A percentile compares a stretch with the other conserved stretches of the same genome.
These are phyloP conservation scores for Chaetogeoica ovagalla DNA, from an alignment of 2,888 invertebrate genomes.

Conservation along the genomic window DNA sequence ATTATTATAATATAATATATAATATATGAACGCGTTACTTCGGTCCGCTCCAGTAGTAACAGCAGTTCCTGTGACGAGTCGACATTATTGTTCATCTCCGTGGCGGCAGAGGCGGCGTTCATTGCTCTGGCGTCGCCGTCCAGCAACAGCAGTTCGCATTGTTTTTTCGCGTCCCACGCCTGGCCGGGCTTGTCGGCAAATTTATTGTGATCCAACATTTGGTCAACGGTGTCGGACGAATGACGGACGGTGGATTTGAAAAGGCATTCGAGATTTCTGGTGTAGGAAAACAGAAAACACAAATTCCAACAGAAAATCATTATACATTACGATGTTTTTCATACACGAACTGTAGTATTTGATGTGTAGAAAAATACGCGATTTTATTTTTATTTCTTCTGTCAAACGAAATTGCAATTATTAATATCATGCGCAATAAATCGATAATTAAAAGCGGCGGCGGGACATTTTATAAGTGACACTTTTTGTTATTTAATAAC, in stretches of 20 bases:
- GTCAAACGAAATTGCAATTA: too few species aligned
- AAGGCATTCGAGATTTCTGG: constrained; percentile 33
- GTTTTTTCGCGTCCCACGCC: constrained; percentile 73
- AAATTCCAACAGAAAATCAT: neutral
- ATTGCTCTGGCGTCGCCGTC: constrained; percentile 69
- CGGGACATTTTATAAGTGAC: too few species aligned
- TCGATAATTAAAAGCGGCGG: too few species aligned
- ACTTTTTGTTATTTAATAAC: too few species aligned
- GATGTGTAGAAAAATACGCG: too few species aligned
- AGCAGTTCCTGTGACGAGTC: constrained; percentile 11
- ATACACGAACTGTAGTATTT: too few species aligned
- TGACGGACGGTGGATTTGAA: constrained; percentile 10
- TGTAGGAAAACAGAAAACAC: neutral
- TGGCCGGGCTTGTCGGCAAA: constrained; percentile 71
- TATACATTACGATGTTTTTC: too few species aligned
- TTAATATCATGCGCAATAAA: too few species aligned
- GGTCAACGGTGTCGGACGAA: neutral
- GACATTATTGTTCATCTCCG: constrained; percentile 14
- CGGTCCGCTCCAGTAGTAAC: constrained; percentile 55
- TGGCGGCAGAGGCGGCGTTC: neutral
- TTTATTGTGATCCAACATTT: constrained; percentile 66
- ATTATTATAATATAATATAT: too few species aligned
- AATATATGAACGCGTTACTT: constrained; percentile 3
- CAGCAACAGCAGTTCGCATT: constrained; percentile 72
- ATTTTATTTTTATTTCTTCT: too few species aligned